Evolutionary conservation across 2,888 invertebrate genomes (phyloP), one percentile per base, ranked within the genome.

Genomic region (Coelogynopora nodosa): DNA sequence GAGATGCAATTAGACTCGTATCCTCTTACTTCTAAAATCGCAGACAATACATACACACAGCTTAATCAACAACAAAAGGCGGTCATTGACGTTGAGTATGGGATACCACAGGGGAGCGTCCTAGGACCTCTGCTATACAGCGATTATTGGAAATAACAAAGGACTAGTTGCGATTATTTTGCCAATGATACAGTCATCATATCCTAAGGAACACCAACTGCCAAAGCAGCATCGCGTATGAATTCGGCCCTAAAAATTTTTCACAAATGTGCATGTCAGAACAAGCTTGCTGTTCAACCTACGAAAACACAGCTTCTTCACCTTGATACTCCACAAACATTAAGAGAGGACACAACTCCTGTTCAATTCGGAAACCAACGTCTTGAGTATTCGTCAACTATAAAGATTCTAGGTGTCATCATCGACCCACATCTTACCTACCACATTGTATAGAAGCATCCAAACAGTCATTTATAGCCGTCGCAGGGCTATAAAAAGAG

Each of bases 331-430:
- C 23, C 23, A 74, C 74, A 74, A 74, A 74, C 5, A 74, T 23
- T 74, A 74, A 74, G 74, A 74, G 74, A 23, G 74, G 74, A 74
- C 23, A 74, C 74, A 74, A 74, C 74, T 74, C 74, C 74, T 74
- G 74, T 74, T 74, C 74, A 74, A 74, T 74, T 74, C 74, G 23
- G 27, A 74, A 74, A 26, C 74, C 23, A 74, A 74, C 74, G 74
- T 26, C 74, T 74, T 74, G 74, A 74, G 74, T 74, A 74, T 74
- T 74, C 23, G 27, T 74, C 27, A 74, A 74, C 27, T 74, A 74
- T 74, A 74, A 74, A 23, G 27, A 74, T 74, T 74, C 23, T 74
- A 74, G 74, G 18, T 74, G 2, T 74, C 74, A 74, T 74, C 74
- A 74, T 23, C 74, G 74, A 74, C 74, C 74, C 10, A 5, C 74